Conservation (phyloP, 2,113 vertebrate species). For the Lamprologus callipterus region DNA sequence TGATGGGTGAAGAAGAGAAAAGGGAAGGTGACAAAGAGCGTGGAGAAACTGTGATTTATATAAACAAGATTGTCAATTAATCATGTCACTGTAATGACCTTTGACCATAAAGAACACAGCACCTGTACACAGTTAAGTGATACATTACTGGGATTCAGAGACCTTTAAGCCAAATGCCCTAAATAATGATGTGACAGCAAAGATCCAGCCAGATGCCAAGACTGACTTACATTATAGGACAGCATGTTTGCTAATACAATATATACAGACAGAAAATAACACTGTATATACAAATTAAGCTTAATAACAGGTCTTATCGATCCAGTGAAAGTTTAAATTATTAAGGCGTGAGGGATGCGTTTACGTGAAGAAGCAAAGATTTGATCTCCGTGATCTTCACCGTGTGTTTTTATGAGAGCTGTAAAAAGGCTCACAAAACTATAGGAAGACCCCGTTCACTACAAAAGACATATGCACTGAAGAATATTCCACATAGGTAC, state of each 20-base stretch:
- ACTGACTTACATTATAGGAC: neutral
- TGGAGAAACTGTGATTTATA: slow-evolving; percentile 59
- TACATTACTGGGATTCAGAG: slow-evolving; percentile 15
- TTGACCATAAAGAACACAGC: slow-evolving; percentile 13
- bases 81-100: slow-evolving; percentile 56
- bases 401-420: neutral
- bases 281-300: neutral
- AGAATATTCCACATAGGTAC: neutral
- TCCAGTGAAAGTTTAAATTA: neutral
- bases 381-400: neutral
- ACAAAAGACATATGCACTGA: neutral
- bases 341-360: neutral
- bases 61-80: slow-evolving; percentile 47
- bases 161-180: slow-evolving; percentile 10
- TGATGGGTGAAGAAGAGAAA: slow-evolving; percentile 55
- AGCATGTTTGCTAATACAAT: neutral
- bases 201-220: slow-evolving; percentile 1
- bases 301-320: neutral
- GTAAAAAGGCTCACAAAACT: neutral
- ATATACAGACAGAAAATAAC: neutral
- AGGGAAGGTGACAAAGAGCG: slow-evolving; percentile 51
- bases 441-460: neutral
- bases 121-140: slow-evolving; percentile 33
- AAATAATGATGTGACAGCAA: slow-evolving; percentile 1
- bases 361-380: neutral